A percentile compares a stretch with the other conserved stretches of the same genome.
phyloP scores from a whole-genome alignment of 2,888 invertebrate species.

The Galeruca laticollis region DNA sequence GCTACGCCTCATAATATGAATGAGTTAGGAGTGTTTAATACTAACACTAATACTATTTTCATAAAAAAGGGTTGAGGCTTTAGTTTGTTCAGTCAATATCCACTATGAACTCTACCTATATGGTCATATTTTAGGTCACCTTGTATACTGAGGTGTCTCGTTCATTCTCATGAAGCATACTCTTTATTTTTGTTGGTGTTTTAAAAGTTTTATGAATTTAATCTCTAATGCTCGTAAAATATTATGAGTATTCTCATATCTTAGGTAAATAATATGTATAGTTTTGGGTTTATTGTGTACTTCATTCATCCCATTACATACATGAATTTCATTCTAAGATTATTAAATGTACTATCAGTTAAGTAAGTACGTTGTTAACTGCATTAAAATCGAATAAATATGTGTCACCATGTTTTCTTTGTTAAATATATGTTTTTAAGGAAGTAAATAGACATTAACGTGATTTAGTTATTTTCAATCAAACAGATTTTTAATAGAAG shows the following conservation, averaged over 20 bases:
- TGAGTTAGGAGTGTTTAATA: too few species aligned
- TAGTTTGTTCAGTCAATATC: not conserved
- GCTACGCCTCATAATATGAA: too few species aligned
- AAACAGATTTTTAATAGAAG: too few species aligned
- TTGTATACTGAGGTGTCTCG: not conserved
- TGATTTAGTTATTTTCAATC: too few species aligned
- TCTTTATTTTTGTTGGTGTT: not conserved
- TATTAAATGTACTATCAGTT: not conserved
- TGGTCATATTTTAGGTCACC: not conserved
- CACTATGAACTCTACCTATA: not conserved
- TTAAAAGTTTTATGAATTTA: slow-evolving; percentile 19
- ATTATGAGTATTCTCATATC: slow-evolving; percentile 13
- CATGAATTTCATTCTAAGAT: not conserved
- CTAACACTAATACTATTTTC: too few species aligned
- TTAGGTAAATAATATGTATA: slow-evolving; percentile 14
- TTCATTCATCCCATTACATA: slow-evolving; percentile 3
- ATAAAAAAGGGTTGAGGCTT: too few species aligned
- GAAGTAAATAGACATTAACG: too few species aligned
- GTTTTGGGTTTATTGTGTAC: slow-evolving; percentile 6
- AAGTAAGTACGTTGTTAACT: not conserved
- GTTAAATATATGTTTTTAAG: too few species aligned
- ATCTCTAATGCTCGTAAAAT: slow-evolving; percentile 14
- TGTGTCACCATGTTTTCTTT: not conserved
- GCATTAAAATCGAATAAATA: too few species aligned
- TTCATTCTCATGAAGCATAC: not conserved